Evolutionary conservation across 2,888 invertebrate genomes (phyloP).

Genomic region (Oxytorus armatus): DNA sequence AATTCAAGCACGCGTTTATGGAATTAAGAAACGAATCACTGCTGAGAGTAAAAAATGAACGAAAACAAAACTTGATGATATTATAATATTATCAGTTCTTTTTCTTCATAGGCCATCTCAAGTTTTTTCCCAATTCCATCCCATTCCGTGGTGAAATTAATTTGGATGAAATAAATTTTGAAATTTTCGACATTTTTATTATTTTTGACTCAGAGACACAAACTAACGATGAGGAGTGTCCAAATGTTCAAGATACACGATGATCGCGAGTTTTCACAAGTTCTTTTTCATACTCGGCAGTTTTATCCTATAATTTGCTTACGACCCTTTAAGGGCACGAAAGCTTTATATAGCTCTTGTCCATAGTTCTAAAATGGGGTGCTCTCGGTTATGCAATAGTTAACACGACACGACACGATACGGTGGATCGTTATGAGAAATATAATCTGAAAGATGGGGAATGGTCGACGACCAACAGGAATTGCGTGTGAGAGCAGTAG

Average conservation of each 20-base stretch:
- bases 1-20: too few relatives aligned
- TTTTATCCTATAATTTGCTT: not conserved
- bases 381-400: constrained; percentile 3
- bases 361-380: not conserved
- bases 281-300: not conserved
- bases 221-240: not conserved
- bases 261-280: not conserved
- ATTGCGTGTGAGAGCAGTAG: constrained; percentile 51
- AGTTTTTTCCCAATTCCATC: too few relatives aligned
- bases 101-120: too few relatives aligned
- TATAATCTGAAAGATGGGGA: constrained; percentile 13
- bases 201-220: not conserved
- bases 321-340: not conserved
- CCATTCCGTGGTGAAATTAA: too few relatives aligned
- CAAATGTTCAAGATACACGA: not conserved
- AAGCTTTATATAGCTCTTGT: constrained; percentile 1
- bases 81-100: too few relatives aligned
- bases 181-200: not conserved
- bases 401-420: not conserved
- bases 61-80: too few relatives aligned
- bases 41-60: too few relatives aligned
- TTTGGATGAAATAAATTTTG: too few relatives aligned
- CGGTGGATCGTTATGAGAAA: constrained; percentile 20
- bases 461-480: constrained; percentile 39
- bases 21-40: too few relatives aligned